Conservation (phyloP, 2,888 invertebrate genomes). For the Proisotoma minuta region DNA sequence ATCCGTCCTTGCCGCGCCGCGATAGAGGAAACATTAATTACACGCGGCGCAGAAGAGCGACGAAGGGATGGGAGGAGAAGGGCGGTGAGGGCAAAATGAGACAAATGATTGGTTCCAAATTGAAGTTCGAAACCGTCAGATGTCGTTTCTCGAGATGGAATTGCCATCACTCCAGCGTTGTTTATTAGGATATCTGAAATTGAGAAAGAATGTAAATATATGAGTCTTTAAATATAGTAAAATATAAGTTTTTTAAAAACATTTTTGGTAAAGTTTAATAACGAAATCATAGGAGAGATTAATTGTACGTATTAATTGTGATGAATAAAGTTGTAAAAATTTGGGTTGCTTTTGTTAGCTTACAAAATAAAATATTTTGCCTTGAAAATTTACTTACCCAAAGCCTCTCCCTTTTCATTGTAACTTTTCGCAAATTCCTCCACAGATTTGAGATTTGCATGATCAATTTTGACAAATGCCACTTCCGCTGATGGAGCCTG, state of each 20-base stretch:
- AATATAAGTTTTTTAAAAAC: background rate
- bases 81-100: slow-evolving; percentile 16
- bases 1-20: background rate
- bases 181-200: slow-evolving; percentile 49
- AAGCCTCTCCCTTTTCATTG: slow-evolving; percentile 5
- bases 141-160: slow-evolving; percentile 7
- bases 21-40: slow-evolving; percentile 9
- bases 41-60: background rate
- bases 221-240: background rate
- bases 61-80: slow-evolving; percentile 12
- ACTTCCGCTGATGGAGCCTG: background rate
- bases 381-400: background rate
- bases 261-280: no score
- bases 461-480: slow-evolving; percentile 1
- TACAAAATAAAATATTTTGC: background rate
- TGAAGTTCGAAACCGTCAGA: slow-evolving; percentile 10
- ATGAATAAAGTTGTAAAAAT: background rate
- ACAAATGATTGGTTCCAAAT: slow-evolving; percentile 12
- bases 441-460: slow-evolving; percentile 14
- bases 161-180: slow-evolving; percentile 51
- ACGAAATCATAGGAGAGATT: background rate
- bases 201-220: background rate
- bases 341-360: background rate
- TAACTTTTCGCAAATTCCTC: slow-evolving; percentile 21
- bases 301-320: background rate